Evolutionary conservation across 37 sponge, comb jelly and placozoan species (phyloP).

Genomic region (Chondrilla cf. caribensis): DNA sequence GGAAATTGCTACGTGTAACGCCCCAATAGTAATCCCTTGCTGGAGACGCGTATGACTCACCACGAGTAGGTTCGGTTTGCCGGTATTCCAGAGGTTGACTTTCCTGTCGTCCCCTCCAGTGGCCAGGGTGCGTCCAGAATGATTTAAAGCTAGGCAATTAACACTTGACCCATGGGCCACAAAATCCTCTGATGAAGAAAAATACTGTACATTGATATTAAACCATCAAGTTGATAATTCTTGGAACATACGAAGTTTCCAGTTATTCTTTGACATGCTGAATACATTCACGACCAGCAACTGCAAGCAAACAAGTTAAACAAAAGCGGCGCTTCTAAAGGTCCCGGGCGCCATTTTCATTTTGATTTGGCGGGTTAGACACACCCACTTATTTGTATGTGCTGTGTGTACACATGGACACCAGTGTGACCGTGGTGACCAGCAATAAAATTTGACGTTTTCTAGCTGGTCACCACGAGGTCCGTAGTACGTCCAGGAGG

Average conservation of each 20-base stretch:
- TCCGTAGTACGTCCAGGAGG: no score
- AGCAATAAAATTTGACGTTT: no score
- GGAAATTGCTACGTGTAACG: background rate
- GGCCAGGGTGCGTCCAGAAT: slow-evolving; percentile 81
- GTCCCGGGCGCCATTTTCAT: background rate
- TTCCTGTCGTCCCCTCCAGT: slow-evolving; percentile 98
- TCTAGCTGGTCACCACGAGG: no score
- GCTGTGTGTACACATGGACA: background rate
- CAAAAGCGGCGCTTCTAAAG: background rate
- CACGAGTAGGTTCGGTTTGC: slow-evolving; percentile 68
- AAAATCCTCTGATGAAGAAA: slow-evolving; percentile 72
- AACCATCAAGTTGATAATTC: no score
- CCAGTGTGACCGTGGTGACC: no score
- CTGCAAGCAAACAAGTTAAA: background rate
- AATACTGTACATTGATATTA: no score
- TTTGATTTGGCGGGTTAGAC: background rate
- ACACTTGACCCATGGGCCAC: slow-evolving; percentile 89
- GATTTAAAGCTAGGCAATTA: slow-evolving; percentile 80
- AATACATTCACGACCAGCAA: background rate
- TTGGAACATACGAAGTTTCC: background rate
- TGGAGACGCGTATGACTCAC: no score
- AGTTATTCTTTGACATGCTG: background rate
- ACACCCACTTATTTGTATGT: background rate
- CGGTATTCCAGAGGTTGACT: slow-evolving; percentile 84
- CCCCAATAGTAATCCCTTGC: no score